Evolutionary conservation across 1,140 invertebrate species (phyloP), one percentile per base, ranked within the genome.

Genomic region (Habropoda laboriosa): DNA sequence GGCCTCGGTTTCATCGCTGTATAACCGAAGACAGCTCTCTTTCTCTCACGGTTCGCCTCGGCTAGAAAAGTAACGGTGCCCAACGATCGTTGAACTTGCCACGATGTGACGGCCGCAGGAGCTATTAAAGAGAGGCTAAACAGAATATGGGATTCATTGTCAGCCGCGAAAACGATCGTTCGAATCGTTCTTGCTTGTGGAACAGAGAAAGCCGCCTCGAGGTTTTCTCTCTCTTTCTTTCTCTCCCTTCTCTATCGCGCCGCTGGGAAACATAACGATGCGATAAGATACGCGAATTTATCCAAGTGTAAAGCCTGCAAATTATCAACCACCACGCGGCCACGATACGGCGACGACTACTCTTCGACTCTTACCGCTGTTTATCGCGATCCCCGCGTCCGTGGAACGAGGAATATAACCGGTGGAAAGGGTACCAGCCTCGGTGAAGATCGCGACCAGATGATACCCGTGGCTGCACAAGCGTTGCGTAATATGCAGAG

Each of bases 31-130:
- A 13, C 45, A 2, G 47, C 3, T n/a, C 30, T 63, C 61, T 13
- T 40, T n/a, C n/a, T 51, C 51, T 68, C 49, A 27, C 6, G 40
- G 57, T 5, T n/a, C 60, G 38, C 3, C 30, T 0, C 2, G 38
- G 60, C 66, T 74, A 90, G 88, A 87, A 86, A 87, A 84, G 60
- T 88, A 86, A 86, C 79, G 83, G 86, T 85, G 81, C 68, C 40
- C 64, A 18, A 49, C 64, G 84, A 88, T 86, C 87, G 79, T 85
- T 90, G 88, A 89, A 88, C 88, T 67, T 82, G 64, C 55, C 45
- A 61, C 58, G 75, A 82, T 76, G 83, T 49, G 83, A 85, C 81
- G 68, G 45, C 55, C 42, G 47, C n/a, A n/a, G n/a, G 53, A 18
- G 60, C 81, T 64, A 85, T 83, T 75, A 75, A 85, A 80, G 67